These are phyloP conservation scores for Rhipidura dahli DNA, from an alignment of 2,113 vertebrate species.

Conservation along the genomic window DNA sequence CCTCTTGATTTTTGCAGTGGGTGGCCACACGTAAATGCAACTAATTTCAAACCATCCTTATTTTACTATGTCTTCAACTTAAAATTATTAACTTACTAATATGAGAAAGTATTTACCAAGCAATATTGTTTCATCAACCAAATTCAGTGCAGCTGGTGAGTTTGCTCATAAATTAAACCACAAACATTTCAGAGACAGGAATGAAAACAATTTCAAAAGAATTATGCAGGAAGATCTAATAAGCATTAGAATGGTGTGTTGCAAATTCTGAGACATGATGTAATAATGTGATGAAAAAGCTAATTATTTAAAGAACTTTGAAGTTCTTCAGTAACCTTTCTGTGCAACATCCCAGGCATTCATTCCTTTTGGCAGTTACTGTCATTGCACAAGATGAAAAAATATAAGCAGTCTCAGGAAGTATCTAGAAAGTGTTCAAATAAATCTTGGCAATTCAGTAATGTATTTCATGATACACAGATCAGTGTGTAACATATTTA, in stretches of 20 bases:
- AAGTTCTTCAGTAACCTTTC: neutral
- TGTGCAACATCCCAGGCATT: neutral
- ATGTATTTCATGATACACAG: neutral
- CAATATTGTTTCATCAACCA: neutral
- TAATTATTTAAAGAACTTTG: neutral
- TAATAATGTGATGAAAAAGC: neutral
- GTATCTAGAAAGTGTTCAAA: neutral
- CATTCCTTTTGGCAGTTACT: neutral
- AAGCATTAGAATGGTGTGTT: neutral
- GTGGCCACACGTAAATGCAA: neutral
- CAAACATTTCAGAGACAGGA: neutral
- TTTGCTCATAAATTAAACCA: neutral
- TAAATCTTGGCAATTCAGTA: neutral
- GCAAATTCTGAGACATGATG: neutral
- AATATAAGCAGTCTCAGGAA: neutral
- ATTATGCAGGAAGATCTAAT: neutral
- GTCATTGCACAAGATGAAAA: neutral
- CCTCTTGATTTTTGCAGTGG: neutral
- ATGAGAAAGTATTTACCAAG: neutral
- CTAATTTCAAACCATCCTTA: neutral
- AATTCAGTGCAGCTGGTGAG: neutral
- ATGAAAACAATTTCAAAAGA: neutral
- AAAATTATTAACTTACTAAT: neutral
- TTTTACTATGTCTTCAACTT: neutral
- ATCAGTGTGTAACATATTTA: neutral